Conservation (phyloP, 2,113 vertebrate species). For the Phycodurus eques region DNA sequence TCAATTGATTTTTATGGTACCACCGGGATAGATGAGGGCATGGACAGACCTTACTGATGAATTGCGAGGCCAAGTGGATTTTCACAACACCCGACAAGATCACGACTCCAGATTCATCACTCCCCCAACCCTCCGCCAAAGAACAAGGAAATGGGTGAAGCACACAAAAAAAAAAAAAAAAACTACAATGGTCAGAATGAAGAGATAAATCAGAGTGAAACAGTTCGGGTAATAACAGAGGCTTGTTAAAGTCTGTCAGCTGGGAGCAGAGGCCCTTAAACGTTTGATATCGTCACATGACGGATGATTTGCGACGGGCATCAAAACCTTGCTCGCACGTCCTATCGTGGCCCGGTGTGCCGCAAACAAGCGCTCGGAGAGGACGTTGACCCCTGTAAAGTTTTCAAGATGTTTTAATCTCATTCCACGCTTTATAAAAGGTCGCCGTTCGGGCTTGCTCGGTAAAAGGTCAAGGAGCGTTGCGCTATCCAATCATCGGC, state of each 20-base stretch:
- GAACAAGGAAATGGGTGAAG: constrained; percentile 49
- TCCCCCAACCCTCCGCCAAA: constrained; percentile 21
- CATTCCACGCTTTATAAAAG: constrained; percentile 31
- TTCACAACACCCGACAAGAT: constrained; percentile 64
- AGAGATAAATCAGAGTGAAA: constrained; percentile 64
- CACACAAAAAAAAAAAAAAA: constrained; percentile 14
- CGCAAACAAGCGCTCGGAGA: constrained; percentile 40
- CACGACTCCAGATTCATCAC: constrained; percentile 57
- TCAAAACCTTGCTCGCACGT: constrained; percentile 41
- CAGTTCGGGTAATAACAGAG: constrained; percentile 56
- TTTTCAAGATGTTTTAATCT: constrained; percentile 5
- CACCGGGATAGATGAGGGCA: constrained; percentile 55
- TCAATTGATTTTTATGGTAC: constrained; percentile 63
- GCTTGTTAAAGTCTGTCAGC: constrained; percentile 49
- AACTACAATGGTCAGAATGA: constrained; percentile 53
- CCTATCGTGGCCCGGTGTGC: neutral
- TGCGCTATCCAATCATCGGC: constrained; percentile 36
- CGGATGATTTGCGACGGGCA: constrained; percentile 45
- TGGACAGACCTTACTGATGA: constrained; percentile 59
- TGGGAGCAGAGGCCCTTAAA: constrained; percentile 53
- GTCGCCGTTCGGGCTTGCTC: constrained; percentile 4
- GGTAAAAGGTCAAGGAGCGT: constrained; percentile 49
- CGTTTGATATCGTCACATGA: constrained; percentile 51
- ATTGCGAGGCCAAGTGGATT: constrained; percentile 56
- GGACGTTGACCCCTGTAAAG: constrained; percentile 34